Evolutionary conservation across 2,797 vertebrate species (phyloP).

Genomic region (Darevskia mixta): DNA sequence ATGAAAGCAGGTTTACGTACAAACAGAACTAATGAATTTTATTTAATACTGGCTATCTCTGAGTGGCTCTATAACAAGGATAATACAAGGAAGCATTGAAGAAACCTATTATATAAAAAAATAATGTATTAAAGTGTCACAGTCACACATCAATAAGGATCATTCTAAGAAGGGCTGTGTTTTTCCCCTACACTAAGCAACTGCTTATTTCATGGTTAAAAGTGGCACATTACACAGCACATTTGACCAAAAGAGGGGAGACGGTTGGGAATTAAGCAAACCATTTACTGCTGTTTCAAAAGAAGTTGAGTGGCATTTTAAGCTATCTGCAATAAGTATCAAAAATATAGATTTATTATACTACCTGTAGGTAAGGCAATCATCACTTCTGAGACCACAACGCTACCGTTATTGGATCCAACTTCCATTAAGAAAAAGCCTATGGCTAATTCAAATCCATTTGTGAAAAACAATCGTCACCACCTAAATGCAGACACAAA

Average conservation of each 20-base stretch:
- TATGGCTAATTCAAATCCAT: not conserved
- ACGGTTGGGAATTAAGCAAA: slow-evolving; percentile 23
- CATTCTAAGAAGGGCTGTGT: not conserved
- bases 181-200: slow-evolving; percentile 22
- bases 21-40: slow-evolving; percentile 42
- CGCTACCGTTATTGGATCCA: not conserved
- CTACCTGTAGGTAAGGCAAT: not conserved
- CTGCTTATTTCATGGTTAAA: slow-evolving; percentile 43
- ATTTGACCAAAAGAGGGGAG: slow-evolving; percentile 9
- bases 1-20: slow-evolving; percentile 25
- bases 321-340: not conserved
- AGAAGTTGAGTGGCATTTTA: not conserved
- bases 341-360: not conserved
- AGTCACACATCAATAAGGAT: slow-evolving; percentile 31
- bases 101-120: slow-evolving; percentile 18
- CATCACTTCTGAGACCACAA: not conserved
- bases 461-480: not conserved
- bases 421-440: not conserved
- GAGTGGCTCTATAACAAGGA: not conserved
- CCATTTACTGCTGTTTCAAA: slow-evolving; percentile 1
- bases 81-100: slow-evolving; percentile 31
- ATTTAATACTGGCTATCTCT: slow-evolving; percentile 20
- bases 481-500: not conserved
- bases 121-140: slow-evolving; percentile 29
- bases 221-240: slow-evolving; percentile 31